phyloP scores from a whole-genome alignment of 2,113 vertebrate genomes.

The Tiliqua scincoides region DNA sequence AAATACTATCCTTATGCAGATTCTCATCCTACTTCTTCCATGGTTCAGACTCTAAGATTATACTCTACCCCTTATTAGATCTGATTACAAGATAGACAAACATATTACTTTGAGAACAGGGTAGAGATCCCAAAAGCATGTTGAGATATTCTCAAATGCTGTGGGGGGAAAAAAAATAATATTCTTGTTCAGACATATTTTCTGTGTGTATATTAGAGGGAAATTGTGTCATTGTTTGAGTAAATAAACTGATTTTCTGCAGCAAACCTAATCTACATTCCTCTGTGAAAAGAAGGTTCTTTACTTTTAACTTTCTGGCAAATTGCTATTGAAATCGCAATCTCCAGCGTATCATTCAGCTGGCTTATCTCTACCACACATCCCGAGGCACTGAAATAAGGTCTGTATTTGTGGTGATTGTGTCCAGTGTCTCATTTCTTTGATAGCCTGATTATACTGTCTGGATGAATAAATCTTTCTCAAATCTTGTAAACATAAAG shows the following conservation, averaged over 20 bases:
- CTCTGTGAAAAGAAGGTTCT: conserved; percentile 10
- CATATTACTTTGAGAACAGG: conserved; percentile 15
- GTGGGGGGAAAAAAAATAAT: conserved; percentile 19
- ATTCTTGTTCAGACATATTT: not conserved
- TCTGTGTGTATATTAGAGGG: conserved; percentile 28
- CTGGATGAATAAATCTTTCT: conserved; percentile 34
- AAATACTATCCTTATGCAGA: not conserved
- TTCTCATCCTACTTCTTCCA: not conserved
- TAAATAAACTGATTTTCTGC: conserved; percentile 45
- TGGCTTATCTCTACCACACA: not conserved
- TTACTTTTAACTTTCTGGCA: conserved; percentile 25
- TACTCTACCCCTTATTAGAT: not conserved
- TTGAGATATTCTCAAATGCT: conserved; percentile 19
- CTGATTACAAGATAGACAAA: not conserved
- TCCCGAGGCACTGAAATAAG: conserved; percentile 27
- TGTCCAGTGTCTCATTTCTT: conserved; percentile 20
- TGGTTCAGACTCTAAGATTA: not conserved
- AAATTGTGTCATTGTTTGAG: conserved; percentile 29
- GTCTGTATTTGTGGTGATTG: conserved; percentile 19
- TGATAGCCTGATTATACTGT: conserved; percentile 32
- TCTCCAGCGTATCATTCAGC: conserved; percentile 18
- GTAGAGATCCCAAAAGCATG: conserved; percentile 8
- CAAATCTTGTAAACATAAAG: conserved; percentile 21
- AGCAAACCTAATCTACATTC: not conserved
- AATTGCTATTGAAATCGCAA: conserved; percentile 34